Conservation (phyloP, 2,113 vertebrate species). For the Stercorarius parasiticus region DNA sequence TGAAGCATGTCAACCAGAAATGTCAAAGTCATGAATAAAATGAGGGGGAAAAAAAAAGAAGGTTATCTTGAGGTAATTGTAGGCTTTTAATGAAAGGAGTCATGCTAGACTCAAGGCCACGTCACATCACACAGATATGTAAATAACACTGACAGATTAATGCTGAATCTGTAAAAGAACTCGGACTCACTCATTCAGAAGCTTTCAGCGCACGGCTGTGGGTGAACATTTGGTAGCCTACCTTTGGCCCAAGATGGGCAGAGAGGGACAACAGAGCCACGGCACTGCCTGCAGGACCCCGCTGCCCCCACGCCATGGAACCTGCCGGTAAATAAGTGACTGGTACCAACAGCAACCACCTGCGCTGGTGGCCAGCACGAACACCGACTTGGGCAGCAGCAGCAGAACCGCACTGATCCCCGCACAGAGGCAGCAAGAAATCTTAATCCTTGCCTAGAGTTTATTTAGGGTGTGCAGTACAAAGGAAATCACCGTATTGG, state of each 20-base stretch:
- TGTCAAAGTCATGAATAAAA: not conserved
- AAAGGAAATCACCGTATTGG: rapidly evolving
- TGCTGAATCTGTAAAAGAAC: not conserved
- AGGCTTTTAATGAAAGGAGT: not conserved
- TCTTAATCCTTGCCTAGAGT: rapidly evolving
- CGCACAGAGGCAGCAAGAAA: not conserved
- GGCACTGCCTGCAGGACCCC: not conserved
- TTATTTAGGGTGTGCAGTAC: rapidly evolving
- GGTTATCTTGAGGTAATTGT: not conserved
- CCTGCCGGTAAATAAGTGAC: rapidly evolving
- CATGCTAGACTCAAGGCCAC: not conserved
- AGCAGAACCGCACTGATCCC: rapidly evolving
- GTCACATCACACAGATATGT: not conserved
- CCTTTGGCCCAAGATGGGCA: not conserved
- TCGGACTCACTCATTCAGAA: not conserved
- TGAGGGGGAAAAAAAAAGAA: not conserved
- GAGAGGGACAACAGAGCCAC: rapidly evolving
- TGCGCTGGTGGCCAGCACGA: rapidly evolving
- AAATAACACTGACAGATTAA: not conserved
- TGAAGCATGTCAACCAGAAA: not conserved
- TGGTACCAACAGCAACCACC: not conserved
- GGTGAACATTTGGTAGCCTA: not conserved
- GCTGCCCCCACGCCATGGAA: not conserved
- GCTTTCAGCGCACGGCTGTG: not conserved
- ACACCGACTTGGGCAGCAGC: not conserved